A percentile compares a stretch with the other conserved stretches of the same genome.
Conservation (phyloP, 1,140 invertebrate species). For the Cyphomyrmex costatus region DNA sequence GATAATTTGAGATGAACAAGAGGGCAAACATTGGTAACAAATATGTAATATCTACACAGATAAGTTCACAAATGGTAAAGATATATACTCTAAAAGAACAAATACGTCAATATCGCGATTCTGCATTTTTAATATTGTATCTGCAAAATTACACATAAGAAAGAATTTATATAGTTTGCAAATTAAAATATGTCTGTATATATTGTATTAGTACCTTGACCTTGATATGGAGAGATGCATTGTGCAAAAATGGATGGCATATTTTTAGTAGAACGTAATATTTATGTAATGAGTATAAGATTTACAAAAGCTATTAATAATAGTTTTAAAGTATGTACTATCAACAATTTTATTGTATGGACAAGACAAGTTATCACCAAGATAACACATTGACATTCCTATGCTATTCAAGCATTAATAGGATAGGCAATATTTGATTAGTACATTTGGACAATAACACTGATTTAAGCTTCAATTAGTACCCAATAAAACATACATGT, state of each 20-base stretch:
- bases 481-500: conserved; percentile 75
- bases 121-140: conserved; percentile 26
- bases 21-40: conserved; percentile 41
- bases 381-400: conserved; percentile 69
- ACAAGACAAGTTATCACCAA: conserved; percentile 64
- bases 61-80: conserved; percentile 23
- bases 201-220: conserved; percentile 43
- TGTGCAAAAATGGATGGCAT: conserved; percentile 58
- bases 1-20: conserved; percentile 52
- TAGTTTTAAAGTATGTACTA: neutral
- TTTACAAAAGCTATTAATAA: conserved; percentile 70
- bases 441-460: conserved; percentile 71
- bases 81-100: conserved; percentile 25
- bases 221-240: conserved; percentile 71
- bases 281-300: conserved; percentile 61
- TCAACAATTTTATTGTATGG: conserved; percentile 48
- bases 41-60: neutral
- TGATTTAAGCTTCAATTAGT: conserved; percentile 72
- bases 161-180: conserved; percentile 8
- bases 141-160: conserved; percentile 18
- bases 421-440: conserved; percentile 73
- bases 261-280: conserved; percentile 64
- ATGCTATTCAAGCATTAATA: conserved; percentile 71
- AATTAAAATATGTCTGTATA: conserved; percentile 13
- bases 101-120: conserved; percentile 25